phyloP scores from a whole-genome alignment of 2,888 invertebrate species.

The Melanotus villosus region DNA sequence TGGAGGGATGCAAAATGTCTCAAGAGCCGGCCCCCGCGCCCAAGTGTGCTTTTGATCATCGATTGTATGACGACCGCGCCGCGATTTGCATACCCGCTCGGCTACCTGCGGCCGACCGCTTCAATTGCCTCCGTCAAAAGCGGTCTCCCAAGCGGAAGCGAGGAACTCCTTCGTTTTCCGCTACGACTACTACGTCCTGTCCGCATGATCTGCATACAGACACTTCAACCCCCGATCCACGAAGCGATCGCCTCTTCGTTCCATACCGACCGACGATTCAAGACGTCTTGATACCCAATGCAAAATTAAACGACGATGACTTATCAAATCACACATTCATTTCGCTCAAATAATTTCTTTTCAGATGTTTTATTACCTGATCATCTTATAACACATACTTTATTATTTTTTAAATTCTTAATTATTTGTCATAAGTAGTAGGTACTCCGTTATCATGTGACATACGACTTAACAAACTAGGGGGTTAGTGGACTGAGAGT shows the following conservation, averaged over 20 bases:
- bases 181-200: slow-evolving; percentile 54
- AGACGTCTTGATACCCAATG: not conserved
- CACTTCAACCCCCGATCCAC: slow-evolving; percentile 7
- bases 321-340: no score
- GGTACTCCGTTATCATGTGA: no score
- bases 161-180: slow-evolving; percentile 59
- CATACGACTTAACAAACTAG: no score
- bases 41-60: slow-evolving; percentile 52
- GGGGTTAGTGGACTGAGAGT: no score
- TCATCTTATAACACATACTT: no score
- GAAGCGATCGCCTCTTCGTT: not conserved
- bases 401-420: no score
- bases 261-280: not conserved
- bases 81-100: slow-evolving; percentile 55
- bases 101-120: slow-evolving; percentile 57
- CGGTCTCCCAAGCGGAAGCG: slow-evolving; percentile 57
- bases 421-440: no score
- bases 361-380: no score
- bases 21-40: slow-evolving; percentile 55
- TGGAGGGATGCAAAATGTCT: slow-evolving; percentile 68
- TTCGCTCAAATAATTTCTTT: no score
- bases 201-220: slow-evolving; percentile 60
- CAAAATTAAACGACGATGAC: not conserved
- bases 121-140: slow-evolving; percentile 57
- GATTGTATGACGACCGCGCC: slow-evolving; percentile 50